Percentiles rank a stretch among this genome's conserved stretches.
phyloP scores from a whole-genome alignment of 2,113 vertebrate genomes.

The Dryoscopus gambensis region DNA sequence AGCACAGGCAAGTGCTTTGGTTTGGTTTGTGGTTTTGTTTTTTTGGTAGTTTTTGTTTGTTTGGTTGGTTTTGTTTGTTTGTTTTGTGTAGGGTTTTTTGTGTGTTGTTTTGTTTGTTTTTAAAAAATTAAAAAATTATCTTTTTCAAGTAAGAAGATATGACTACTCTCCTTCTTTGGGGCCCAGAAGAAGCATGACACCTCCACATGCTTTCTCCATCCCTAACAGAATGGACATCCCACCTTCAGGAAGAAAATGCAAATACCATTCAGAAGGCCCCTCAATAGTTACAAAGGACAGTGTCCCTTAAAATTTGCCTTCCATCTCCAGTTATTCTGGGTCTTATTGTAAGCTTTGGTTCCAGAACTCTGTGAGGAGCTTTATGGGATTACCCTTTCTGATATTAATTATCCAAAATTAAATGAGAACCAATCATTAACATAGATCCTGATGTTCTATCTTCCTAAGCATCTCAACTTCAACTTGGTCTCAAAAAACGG shows the following conservation, averaged over 20 bases:
- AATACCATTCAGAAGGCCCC: background rate
- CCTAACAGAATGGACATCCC: background rate
- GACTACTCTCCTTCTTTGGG: background rate
- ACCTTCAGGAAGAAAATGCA: background rate
- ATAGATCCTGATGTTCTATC: background rate
- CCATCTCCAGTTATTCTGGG: background rate
- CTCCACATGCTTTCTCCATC: background rate
- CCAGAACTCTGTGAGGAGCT: background rate
- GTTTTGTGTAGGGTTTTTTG: background rate
- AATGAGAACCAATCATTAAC: background rate
- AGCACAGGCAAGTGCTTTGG: background rate
- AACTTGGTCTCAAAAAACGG: background rate
- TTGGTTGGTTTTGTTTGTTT: too few relatives aligned
- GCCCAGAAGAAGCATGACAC: background rate
- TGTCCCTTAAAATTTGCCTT: background rate
- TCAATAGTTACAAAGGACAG: background rate
- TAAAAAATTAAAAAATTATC: background rate
- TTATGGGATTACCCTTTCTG: background rate
- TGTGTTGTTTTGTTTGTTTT: background rate
- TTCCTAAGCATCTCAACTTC: background rate
- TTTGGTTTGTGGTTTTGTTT: too few relatives aligned
- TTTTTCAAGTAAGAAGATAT: background rate
- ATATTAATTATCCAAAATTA: background rate
- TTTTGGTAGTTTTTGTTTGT: too few relatives aligned
- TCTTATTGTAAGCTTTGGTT: background rate